Percentiles rank a stretch among this genome's conserved stretches.
These are phyloP conservation scores for Drosophila tropicalis DNA, from an alignment of 1,140 invertebrate genomes.

Conservation along the genomic window DNA sequence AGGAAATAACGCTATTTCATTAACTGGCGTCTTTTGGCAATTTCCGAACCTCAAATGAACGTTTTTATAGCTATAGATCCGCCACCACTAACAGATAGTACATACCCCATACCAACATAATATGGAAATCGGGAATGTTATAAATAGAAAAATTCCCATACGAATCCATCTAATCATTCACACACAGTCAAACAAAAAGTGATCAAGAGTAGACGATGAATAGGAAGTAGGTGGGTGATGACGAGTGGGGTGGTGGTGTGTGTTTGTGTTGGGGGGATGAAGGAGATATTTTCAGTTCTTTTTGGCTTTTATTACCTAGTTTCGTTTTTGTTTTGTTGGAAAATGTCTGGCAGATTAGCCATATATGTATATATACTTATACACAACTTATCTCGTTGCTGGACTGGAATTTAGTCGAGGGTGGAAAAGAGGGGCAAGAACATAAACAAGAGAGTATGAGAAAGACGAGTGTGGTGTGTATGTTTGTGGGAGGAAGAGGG, in stretches of 20 bases:
- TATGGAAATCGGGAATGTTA: background rate
- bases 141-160: constrained; percentile 5
- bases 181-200: background rate
- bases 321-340: constrained; percentile 6
- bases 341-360: constrained; percentile 12
- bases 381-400: background rate
- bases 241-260: too few relatives aligned
- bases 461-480: too few relatives aligned
- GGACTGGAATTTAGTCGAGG: constrained; percentile 5
- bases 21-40: too few relatives aligned
- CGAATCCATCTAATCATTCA: background rate
- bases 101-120: too few relatives aligned
- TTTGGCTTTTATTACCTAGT: constrained; percentile 4
- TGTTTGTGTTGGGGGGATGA: background rate
- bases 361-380: background rate
- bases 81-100: too few relatives aligned
- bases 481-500: background rate
- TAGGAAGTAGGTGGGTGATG: background rate
- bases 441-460: too few relatives aligned
- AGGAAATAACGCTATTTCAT: too few relatives aligned
- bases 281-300: background rate
- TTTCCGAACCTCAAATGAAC: too few relatives aligned
- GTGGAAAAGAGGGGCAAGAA: background rate
- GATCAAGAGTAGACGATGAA: background rate
- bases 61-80: too few relatives aligned